Conservation (phyloP, 2,888 invertebrate genomes). For the Cremastobaeus sp. region DNA sequence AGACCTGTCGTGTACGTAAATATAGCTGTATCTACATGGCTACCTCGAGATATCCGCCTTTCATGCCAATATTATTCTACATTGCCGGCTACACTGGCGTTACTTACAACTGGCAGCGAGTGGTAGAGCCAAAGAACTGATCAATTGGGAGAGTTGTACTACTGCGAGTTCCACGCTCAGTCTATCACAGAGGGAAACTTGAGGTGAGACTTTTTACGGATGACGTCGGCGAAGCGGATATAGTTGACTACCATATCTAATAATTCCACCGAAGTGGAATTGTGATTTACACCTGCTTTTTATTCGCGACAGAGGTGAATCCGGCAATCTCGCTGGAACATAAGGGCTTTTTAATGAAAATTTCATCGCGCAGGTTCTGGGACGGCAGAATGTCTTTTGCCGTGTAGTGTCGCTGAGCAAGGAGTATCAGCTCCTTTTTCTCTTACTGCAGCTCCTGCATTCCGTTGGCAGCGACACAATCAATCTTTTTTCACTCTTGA, state of each 20-base stretch:
- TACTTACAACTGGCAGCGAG: conserved; percentile 39
- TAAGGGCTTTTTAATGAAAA: conserved; percentile 29
- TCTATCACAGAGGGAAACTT: conserved; percentile 24
- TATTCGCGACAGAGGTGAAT: too few species aligned
- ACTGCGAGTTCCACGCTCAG: conserved; percentile 31
- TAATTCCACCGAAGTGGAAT: conserved; percentile 38
- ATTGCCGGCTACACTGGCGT: conserved; percentile 33
- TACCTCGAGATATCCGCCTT: conserved; percentile 30
- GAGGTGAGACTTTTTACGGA: conserved; percentile 20
- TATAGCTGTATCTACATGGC: conserved; percentile 33
- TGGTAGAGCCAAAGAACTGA: conserved; percentile 43
- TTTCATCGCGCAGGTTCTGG: too few species aligned
- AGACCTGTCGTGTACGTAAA: conserved; percentile 25
- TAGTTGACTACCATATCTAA: conserved; percentile 33
- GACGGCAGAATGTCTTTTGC: too few species aligned
- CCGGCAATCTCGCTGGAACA: too few species aligned
- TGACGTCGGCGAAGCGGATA: conserved; percentile 40
- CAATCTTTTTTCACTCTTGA: conserved; percentile 2
- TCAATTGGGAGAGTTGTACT: conserved; percentile 45
- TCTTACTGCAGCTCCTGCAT: too few species aligned
- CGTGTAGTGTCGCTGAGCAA: too few species aligned
- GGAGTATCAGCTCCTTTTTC: too few species aligned
- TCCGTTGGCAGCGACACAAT: conserved; percentile 3
- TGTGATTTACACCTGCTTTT: neutral
- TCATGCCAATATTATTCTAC: conserved; percentile 50